Evolutionary conservation across 1,140 invertebrate genomes (phyloP).

Genomic region (Agraylea sexmaculata): DNA sequence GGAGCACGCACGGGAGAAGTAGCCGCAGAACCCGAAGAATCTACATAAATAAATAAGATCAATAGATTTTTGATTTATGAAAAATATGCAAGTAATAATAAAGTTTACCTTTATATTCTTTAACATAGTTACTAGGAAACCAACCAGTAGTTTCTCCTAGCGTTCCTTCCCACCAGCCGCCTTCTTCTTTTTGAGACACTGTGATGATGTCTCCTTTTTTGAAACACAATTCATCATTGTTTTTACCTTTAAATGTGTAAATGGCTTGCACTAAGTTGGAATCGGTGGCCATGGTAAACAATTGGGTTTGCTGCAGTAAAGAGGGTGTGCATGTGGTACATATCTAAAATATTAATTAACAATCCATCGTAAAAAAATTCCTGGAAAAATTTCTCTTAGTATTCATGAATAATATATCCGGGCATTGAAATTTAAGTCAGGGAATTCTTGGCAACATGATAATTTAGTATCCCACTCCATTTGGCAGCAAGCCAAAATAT

Average conservation of each 20-base stretch:
- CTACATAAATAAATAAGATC: conserved; percentile 24
- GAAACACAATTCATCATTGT: conserved; percentile 96
- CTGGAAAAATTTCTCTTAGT: conserved; percentile 12
- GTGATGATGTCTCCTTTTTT: conserved; percentile 94
- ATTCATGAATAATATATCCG: too few relatives aligned
- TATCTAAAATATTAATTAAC: not conserved
- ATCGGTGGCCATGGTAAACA: conserved; percentile 45
- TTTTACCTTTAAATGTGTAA: conserved; percentile 87
- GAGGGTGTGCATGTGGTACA: not conserved
- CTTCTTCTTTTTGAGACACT: conserved; percentile 83
- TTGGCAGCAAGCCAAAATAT: conserved; percentile 6
- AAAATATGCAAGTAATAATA: not conserved
- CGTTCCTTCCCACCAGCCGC: conserved; percentile 97
- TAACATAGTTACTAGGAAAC: conserved; percentile 97
- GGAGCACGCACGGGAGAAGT: conserved; percentile 48
- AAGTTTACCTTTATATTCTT: conserved; percentile 59
- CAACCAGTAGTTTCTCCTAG: conserved; percentile 89
- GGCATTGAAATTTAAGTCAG: too few relatives aligned
- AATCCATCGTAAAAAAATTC: conserved; percentile 3
- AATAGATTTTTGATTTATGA: not conserved
- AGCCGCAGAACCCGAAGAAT: conserved; percentile 36
- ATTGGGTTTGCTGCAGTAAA: conserved; percentile 24
- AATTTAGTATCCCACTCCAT: conserved; percentile 1
- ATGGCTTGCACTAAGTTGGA: conserved; percentile 76
- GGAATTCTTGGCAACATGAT: too few relatives aligned